phyloP scores from a whole-genome alignment of 2,113 vertebrate genomes.

The Terrapene triunguis region DNA sequence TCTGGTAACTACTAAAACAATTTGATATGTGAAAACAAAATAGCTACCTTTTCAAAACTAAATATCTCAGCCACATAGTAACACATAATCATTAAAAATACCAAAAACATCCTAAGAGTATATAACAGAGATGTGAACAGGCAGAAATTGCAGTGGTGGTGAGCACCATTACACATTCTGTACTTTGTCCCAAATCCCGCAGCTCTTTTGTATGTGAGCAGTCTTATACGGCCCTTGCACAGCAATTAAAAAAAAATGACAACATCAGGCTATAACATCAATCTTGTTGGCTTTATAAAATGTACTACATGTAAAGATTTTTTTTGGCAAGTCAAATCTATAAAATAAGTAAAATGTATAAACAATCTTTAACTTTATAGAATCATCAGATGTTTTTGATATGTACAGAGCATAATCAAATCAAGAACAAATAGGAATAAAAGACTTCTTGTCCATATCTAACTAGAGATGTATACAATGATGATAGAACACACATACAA shows the following conservation, averaged over 20 bases:
- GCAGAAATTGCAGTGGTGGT: neutral
- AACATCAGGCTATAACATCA: slow-evolving; percentile 29
- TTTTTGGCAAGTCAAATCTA: slow-evolving; percentile 40
- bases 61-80: slow-evolving; percentile 12
- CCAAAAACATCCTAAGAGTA: neutral
- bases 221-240: rapidly evolving
- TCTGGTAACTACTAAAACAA: neutral
- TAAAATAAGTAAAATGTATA: slow-evolving; percentile 65
- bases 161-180: rapidly evolving
- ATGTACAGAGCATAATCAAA: slow-evolving; percentile 33
- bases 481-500: neutral
- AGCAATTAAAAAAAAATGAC: slow-evolving; percentile 3
- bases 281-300: slow-evolving; percentile 75
- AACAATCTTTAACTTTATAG: slow-evolving; percentile 23
- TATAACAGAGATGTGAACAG: neutral
- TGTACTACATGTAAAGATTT: slow-evolving; percentile 54
- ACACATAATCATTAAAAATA: neutral
- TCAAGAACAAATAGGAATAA: neutral
- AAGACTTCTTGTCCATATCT: neutral
- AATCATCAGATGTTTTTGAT: neutral
- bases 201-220: neutral
- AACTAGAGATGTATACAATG: neutral
- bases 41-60: neutral
- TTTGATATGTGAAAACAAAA: neutral
- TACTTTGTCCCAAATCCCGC: neutral